These are phyloP conservation scores for Thunnus thynnus DNA, from an alignment of 2,113 vertebrate species.

Conservation along the genomic window DNA sequence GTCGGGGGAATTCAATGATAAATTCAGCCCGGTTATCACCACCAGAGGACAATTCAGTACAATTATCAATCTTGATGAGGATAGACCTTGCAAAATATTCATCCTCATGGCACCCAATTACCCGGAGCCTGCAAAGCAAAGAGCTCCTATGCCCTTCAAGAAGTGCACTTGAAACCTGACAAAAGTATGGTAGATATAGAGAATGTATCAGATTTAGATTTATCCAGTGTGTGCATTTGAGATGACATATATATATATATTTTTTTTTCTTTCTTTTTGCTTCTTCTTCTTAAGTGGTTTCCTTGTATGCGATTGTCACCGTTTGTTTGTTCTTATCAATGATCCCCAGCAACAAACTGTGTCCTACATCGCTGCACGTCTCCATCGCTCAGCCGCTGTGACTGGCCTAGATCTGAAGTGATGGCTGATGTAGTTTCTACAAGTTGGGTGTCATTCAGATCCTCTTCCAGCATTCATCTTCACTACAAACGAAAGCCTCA, in stretches of 20 bases:
- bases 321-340: slow-evolving; percentile 59
- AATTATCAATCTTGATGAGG: slow-evolving; percentile 73
- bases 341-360: slow-evolving; percentile 39
- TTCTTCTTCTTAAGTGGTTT: not conserved
- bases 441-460: slow-evolving; percentile 68
- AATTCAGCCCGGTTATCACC: slow-evolving; percentile 43
- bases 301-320: slow-evolving; percentile 8
- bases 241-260: not conserved
- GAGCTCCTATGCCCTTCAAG: slow-evolving; percentile 47
- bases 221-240: slow-evolving; percentile 4
- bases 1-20: slow-evolving; percentile 31
- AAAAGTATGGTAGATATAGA: not conserved
- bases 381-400: slow-evolving; percentile 45
- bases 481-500: slow-evolving; percentile 60
- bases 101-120: slow-evolving; percentile 63
- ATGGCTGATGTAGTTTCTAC: slow-evolving; percentile 56
- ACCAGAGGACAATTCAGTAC: slow-evolving; percentile 59
- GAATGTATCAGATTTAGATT: not conserved
- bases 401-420: slow-evolving; percentile 72
- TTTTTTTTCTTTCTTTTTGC: no score
- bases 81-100: slow-evolving; percentile 56
- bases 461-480: slow-evolving; percentile 68
- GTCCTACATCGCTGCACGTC: slow-evolving; percentile 57
- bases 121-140: slow-evolving; percentile 41
- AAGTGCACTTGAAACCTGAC: not conserved